A percentile compares a stretch with the other conserved stretches of the same genome.
Evolutionary conservation across 2,797 vertebrate species (phyloP).

Genomic region (Zalophus californianus): DNA sequence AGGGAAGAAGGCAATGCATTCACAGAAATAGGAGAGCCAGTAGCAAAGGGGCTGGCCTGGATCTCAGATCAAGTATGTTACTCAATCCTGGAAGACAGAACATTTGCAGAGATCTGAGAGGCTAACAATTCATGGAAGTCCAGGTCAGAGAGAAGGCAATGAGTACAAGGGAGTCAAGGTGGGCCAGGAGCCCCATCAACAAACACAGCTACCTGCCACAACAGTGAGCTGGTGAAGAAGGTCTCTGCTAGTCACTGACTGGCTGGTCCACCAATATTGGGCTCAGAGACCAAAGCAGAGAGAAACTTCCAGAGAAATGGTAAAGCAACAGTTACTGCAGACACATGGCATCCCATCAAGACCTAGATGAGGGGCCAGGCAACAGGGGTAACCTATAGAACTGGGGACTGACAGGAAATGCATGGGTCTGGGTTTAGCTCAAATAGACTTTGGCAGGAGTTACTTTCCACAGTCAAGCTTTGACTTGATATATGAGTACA

Average conservation of each 20-base stretch:
- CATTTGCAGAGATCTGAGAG: background rate
- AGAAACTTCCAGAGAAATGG: background rate
- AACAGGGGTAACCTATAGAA: background rate
- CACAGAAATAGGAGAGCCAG: background rate
- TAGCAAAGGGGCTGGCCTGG: background rate
- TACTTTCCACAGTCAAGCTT: background rate
- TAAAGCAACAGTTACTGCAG: background rate
- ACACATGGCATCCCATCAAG: background rate
- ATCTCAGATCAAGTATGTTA: background rate
- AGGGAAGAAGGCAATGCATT: background rate
- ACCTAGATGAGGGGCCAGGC: background rate
- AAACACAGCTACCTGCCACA: background rate
- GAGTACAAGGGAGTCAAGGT: background rate
- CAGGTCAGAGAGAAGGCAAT: background rate
- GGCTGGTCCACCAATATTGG: background rate
- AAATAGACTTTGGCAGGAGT: background rate
- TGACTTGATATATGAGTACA: background rate
- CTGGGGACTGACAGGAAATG: background rate
- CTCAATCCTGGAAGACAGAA: background rate
- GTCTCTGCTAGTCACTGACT: background rate
- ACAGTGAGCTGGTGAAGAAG: background rate
- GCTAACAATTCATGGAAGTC: background rate
- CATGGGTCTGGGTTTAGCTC: background rate
- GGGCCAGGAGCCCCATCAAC: background rate
- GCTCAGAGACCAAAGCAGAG: background rate